Percentiles rank a stretch among this genome's conserved stretches.
Conservation (phyloP, 2,113 vertebrate species). For the Danio rerio region GRCz12tu NC_133181.1:19283001-19283500, state of each 20-base stretch:
- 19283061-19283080: slow-evolving; percentile 1
- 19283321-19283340: slow-evolving; percentile 36
- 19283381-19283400: slow-evolving; percentile 32
- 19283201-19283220: slow-evolving; percentile 38
- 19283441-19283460: slow-evolving; percentile 34
- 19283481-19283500: slow-evolving; percentile 21
- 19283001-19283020: neutral
- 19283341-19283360: slow-evolving; percentile 37
- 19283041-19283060: neutral
- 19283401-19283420: slow-evolving; percentile 36
- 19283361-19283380: slow-evolving; percentile 31
- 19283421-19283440: slow-evolving; percentile 18
- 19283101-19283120: slow-evolving; percentile 24
- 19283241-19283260: slow-evolving; percentile 39
- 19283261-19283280: slow-evolving; percentile 34
- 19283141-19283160: slow-evolving; percentile 1
- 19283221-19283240: slow-evolving; percentile 36
- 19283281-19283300: slow-evolving; percentile 38
- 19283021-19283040: neutral
- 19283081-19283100: slow-evolving; percentile 22
- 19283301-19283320: slow-evolving; percentile 33
- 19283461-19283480: slow-evolving; percentile 27
- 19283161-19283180: slow-evolving; percentile 29
- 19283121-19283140: slow-evolving; percentile 15
- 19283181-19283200: slow-evolving; percentile 33